Evolutionary conservation across 2,113 vertebrate species (phyloP), one percentile per base, ranked within the genome.

Genomic region (Megaceryle torquata): DNA sequence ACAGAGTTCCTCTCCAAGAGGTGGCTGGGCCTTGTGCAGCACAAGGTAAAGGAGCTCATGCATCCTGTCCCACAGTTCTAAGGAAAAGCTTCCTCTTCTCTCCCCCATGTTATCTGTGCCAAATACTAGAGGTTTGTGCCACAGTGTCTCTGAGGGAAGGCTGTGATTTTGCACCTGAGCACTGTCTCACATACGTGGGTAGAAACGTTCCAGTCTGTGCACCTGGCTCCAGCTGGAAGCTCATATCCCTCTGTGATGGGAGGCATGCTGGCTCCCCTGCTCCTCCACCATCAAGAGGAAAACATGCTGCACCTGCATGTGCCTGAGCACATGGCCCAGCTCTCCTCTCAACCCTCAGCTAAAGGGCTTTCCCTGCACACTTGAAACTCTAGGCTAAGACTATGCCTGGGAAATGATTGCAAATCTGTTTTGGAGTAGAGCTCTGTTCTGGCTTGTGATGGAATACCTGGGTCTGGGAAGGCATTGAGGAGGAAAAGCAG

Each of bases 81-180:
- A 43, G 46, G 15, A 76, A 37, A 67, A 48, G 9, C 44, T 81
- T 82, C 85, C 46, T 71, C 51, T 82, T 50, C 82, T 56, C 56
- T 44, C 59, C 63, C 8, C 4, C 6, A 43, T 2, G 0, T 39
- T 22, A 53, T 19, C 67, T 0, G 0, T 81, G 59, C 33, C 68
- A 82, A 50, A 82, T 17, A 44, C 18, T 44, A 79, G 35, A 76
- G 16, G 7, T 67, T 37, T 80, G 50, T 76, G 28, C 31, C n/a
- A 22, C 24, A 33, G 16, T 0, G 0, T 29, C 79, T 76, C 53
- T 67, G 37, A 87, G 20, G 15, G 50, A 79, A 50, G 11, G 41
- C 48, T 79, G 44, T 39, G 60, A 59, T 54, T 87, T 84, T 93
- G 59, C 63, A 85, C 70, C 82, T 61, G 70, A 89, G 63, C 71